These are phyloP conservation scores for Nematostella vectensis DNA, from an alignment of 92 coral and sea anemone species.

Conservation along the genomic window DNA sequence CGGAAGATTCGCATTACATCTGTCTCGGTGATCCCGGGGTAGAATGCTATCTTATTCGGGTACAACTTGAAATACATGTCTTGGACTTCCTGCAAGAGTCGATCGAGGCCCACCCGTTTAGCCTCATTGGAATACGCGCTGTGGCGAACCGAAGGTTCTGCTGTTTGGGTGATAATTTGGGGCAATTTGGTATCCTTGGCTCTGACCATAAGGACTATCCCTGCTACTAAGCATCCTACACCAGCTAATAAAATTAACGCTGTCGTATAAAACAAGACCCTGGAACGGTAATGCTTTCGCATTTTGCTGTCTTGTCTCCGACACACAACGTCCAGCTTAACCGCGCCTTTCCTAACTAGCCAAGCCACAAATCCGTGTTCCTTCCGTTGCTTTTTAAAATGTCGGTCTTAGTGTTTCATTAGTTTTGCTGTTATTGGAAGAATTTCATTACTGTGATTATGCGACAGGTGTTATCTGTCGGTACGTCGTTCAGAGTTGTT, in stretches of 20 bases:
- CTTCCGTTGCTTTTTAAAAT: neutral
- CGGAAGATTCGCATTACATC: conserved; percentile 25
- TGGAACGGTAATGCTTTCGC: neutral
- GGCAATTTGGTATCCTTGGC: conserved; percentile 5
- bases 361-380: too few relatives aligned
- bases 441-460: neutral
- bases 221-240: conserved; percentile 16
- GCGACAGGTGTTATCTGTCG: too few relatives aligned
- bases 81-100: conserved; percentile 35
- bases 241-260: conserved; percentile 8
- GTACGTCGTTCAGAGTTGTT: too few relatives aligned
- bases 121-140: conserved; percentile 56
- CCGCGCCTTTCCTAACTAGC: too few relatives aligned
- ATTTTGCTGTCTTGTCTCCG: neutral
- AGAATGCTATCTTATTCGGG: conserved; percentile 45
- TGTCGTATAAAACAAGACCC: neutral
- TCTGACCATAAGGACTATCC: conserved; percentile 23
- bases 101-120: conserved; percentile 43
- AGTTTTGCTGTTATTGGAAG: neutral
- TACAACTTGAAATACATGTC: conserved; percentile 39
- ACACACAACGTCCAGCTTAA: too few relatives aligned
- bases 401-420: neutral
- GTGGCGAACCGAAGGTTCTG: neutral
- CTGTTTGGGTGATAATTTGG: neutral
- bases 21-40: conserved; percentile 31